Conservation (phyloP, 1,140 invertebrate genomes). For the Coptotermes formosanus region DNA sequence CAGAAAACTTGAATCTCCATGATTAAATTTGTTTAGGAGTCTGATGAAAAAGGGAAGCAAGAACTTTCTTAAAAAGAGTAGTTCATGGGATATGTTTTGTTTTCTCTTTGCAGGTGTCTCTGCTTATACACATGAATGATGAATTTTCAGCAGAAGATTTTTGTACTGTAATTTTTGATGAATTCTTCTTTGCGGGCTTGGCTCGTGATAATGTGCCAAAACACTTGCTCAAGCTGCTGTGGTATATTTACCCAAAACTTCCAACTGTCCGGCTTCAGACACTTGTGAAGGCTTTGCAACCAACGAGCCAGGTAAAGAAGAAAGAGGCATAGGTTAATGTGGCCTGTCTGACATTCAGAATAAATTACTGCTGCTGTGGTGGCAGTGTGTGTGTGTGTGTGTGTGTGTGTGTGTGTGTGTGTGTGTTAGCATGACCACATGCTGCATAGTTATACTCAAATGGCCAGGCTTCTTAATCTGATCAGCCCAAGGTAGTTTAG, state of each 20-base stretch:
- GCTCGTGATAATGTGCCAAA: constrained; percentile 88
- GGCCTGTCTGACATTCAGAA: neutral
- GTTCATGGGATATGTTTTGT: neutral
- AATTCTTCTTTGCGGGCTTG: constrained; percentile 90
- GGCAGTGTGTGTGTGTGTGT: too few relatives aligned
- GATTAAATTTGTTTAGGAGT: too few relatives aligned
- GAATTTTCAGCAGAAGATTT: constrained; percentile 94
- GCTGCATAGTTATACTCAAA: too few relatives aligned
- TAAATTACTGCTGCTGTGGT: too few relatives aligned
- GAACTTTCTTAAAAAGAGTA: too few relatives aligned
- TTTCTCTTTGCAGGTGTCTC: constrained; percentile 60
- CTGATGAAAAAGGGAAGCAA: too few relatives aligned
- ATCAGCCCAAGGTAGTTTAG: too few relatives aligned
- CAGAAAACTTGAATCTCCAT: too few relatives aligned
- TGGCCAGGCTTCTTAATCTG: too few relatives aligned
- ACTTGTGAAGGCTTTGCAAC: constrained; percentile 84
- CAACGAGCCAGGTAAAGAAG: constrained; percentile 58
- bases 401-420: too few relatives aligned
- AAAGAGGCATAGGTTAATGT: constrained; percentile 13
- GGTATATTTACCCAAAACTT: constrained; percentile 88
- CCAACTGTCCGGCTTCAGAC: constrained; percentile 75
- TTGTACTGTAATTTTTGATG: constrained; percentile 93
- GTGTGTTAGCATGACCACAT: too few relatives aligned
- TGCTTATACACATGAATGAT: constrained; percentile 85
- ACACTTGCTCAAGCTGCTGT: constrained; percentile 88